Base-by-base conservation (phyloP, 2,888 invertebrate species). In the Rhyacophila evoluta region DNA sequence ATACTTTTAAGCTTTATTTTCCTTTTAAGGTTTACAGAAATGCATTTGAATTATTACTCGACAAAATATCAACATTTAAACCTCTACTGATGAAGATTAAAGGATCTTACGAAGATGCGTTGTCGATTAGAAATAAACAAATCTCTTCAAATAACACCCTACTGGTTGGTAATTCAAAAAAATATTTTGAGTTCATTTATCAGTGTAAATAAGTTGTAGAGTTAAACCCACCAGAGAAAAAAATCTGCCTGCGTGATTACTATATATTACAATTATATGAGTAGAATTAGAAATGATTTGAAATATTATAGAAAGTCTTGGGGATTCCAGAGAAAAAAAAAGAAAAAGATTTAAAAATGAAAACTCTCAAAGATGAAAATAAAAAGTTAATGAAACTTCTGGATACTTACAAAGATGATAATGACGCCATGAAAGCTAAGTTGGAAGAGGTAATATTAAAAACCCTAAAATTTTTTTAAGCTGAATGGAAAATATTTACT, bases 101-200 rank as follows among this genome's bases (percentile, higher is more conserved):
- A 84, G 83, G 83, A 75, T 86, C 88, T 0, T 91, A 89, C 79
- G 89, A 90, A 81, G 84, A 85, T 76, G 85, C 89, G 12, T 80
- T 90, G 72, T 74, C 82, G 19, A 83, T 88, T 73, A 85, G 89
- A 82, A 85, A 90, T 84, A 84, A 88, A 82, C 85, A 88, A 71
- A 87, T 90, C 81, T 81, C 69, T 38, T 55, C 79, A 33, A 82
- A 82, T 71, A 41, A 75, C 5, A 76, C 67, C 2, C 68, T 81
- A 33, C 19, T 80, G 76, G 81, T 81, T 39, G 69, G 29, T 27
- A 19, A 27, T 68, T 28, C 27, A 55, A n/a, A n/a, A n/a, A n/a
- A n/a, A n/a, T n/a, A n/a, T n/a, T n/a, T n/a, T n/a, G n/a, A n/a
- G n/a, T n/a, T n/a, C n/a, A n/a, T n/a, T n/a, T n/a, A n/a, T n/a